Percentiles rank a stretch among this genome's conserved stretches.
These are phyloP conservation scores for Sitta carolinensis DNA, from an alignment of 2,797 vertebrate genomes.

Conservation along the genomic window DNA sequence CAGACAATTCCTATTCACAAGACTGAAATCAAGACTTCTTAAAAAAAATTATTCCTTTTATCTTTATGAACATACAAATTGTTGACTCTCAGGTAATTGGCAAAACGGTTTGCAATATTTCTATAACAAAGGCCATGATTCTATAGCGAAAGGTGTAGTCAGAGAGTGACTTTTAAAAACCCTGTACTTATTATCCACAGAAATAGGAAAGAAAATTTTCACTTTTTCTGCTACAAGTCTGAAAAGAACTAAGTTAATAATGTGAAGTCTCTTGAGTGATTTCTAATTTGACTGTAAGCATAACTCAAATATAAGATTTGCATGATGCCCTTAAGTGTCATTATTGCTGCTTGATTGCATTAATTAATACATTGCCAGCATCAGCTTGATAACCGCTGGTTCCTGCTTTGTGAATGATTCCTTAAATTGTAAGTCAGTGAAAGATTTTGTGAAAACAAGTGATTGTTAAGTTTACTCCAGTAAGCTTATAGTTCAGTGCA, in stretches of 20 bases:
- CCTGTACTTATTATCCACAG: not conserved
- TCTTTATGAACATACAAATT: not conserved
- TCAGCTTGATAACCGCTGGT: not conserved
- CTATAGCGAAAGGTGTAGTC: not conserved
- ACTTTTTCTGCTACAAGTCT: not conserved
- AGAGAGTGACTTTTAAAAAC: not conserved
- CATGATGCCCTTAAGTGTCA: constrained; percentile 42
- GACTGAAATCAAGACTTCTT: constrained; percentile 37
- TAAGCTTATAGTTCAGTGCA: not conserved
- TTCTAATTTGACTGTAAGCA: constrained; percentile 25
- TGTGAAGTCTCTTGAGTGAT: not conserved
- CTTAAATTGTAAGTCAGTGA: constrained; percentile 7
- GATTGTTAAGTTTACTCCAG: constrained; percentile 32
- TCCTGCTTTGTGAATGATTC: constrained; percentile 26
- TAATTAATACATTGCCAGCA: constrained; percentile 51
- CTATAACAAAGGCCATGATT: constrained; percentile 49
- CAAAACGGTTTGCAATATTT: constrained; percentile 54
- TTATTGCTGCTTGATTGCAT: constrained; percentile 52
- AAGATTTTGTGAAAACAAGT: constrained; percentile 14
- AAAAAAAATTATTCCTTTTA: constrained; percentile 1
- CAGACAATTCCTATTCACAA: constrained; percentile 9
- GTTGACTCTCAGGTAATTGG: constrained; percentile 39
- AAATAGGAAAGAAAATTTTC: not conserved
- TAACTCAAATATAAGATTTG: constrained; percentile 54
- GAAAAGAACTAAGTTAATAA: constrained; percentile 24